Conservation (phyloP, 2,888 invertebrate genomes). For the Stenodema calcarata region DNA sequence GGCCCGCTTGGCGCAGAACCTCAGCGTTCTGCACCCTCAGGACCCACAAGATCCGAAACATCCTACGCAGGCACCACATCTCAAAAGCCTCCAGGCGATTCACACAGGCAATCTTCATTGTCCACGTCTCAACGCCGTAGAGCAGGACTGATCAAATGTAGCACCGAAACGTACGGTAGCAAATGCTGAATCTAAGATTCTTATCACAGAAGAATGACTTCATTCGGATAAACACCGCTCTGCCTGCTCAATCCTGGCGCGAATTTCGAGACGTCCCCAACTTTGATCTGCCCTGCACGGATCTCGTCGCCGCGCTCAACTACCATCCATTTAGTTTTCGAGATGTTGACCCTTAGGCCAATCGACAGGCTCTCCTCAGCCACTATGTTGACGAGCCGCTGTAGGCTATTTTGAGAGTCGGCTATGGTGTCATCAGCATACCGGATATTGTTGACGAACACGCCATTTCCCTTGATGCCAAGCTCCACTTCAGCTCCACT, state of each 20-base stretch:
- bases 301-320: too few species aligned
- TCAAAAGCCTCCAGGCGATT: not conserved
- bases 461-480: too few species aligned
- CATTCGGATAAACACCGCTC: not conserved
- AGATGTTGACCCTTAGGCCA: too few species aligned
- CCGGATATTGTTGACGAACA: too few species aligned
- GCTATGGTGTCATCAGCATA: too few species aligned
- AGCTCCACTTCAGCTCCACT: too few species aligned
- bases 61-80: not conserved
- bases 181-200: not conserved
- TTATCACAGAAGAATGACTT: not conserved
- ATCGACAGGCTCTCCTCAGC: too few species aligned
- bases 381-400: too few species aligned
- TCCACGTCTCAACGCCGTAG: not conserved
- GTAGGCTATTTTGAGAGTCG: too few species aligned
- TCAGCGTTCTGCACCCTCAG: not conserved
- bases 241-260: not conserved
- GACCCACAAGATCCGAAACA: not conserved
- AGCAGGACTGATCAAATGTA: not conserved
- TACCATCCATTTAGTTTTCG: too few species aligned
- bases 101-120: not conserved
- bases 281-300: too few species aligned
- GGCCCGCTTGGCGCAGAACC: not conserved
- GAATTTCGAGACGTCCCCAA: too few species aligned
- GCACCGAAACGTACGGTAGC: not conserved